These are phyloP conservation scores for Lasioglossum oenotherae DNA, from an alignment of 2,888 invertebrate genomes.

Conservation along the genomic window DNA sequence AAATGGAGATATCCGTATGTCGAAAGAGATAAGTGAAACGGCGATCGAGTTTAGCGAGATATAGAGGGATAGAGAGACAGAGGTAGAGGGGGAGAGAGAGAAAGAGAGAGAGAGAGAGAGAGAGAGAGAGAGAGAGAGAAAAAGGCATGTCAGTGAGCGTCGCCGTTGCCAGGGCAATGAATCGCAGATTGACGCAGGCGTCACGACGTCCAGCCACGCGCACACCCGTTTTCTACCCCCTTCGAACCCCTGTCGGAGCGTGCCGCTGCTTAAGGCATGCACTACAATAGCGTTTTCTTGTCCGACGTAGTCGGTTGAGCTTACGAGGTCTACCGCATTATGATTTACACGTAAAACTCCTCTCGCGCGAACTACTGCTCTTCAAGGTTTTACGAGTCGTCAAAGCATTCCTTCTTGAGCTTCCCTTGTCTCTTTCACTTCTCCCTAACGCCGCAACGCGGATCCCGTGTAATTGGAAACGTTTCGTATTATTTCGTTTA, in stretches of 20 bases:
- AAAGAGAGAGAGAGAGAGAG: constrained; percentile 33
- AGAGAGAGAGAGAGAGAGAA: constrained; percentile 42
- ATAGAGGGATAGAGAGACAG: constrained; percentile 19
- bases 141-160: constrained; percentile 66
- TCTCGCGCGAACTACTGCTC: constrained; percentile 11
- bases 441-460: not conserved
- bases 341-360: constrained; percentile 57
- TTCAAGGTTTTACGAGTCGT: constrained; percentile 16
- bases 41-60: constrained; percentile 53
- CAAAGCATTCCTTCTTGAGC: not conserved
- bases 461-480: not conserved
- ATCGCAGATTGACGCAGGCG: constrained; percentile 80
- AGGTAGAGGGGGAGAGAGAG: no score
- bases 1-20: constrained; percentile 64
- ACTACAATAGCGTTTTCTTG: constrained; percentile 63
- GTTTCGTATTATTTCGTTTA: not conserved
- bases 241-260: constrained; percentile 56
- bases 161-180: constrained; percentile 81
- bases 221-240: constrained; percentile 58
- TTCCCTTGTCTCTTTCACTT: not conserved
- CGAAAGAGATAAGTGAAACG: constrained; percentile 65
- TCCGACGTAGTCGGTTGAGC: constrained; percentile 55
- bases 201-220: constrained; percentile 71
- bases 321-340: constrained; percentile 69
- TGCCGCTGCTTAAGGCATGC: constrained; percentile 70